Evolutionary conservation across 2,888 invertebrate genomes (phyloP).

Genomic region (Tubulanus polymorphus): DNA sequence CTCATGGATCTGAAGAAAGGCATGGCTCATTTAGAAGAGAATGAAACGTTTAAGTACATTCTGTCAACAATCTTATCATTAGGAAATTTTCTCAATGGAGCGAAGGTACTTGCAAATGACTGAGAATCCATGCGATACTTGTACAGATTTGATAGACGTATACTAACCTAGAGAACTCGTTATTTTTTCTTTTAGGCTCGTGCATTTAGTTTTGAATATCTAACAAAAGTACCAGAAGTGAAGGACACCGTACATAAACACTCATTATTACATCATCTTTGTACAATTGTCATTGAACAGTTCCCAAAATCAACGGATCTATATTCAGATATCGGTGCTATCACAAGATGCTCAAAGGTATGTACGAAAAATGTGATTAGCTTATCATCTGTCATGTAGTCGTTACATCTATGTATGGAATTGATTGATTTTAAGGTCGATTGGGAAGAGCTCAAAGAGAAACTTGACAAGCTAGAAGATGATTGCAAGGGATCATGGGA

Average conservation of each 20-base stretch:
- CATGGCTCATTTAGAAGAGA: slow-evolving; percentile 82
- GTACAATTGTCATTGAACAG: slow-evolving; percentile 95
- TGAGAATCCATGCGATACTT: too few relatives aligned
- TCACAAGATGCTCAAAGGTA: slow-evolving; percentile 64
- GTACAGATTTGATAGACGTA: too few relatives aligned
- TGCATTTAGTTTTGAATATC: slow-evolving; percentile 96
- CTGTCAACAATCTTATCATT: slow-evolving; percentile 89
- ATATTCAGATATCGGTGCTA: slow-evolving; percentile 72
- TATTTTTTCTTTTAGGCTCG: slow-evolving; percentile 63
- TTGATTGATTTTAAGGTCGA: slow-evolving; percentile 69
- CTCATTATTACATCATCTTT: slow-evolving; percentile 92
- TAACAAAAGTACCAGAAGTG: slow-evolving; percentile 91
- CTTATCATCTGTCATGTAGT: too few relatives aligned
- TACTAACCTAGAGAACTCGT: too few relatives aligned
- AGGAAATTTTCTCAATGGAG: slow-evolving; percentile 94
- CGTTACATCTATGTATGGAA: not conserved
- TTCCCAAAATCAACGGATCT: slow-evolving; percentile 93
- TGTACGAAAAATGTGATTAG: too few relatives aligned
- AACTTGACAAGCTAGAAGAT: slow-evolving; percentile 81
- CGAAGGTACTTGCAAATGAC: too few relatives aligned
- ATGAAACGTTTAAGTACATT: slow-evolving; percentile 92
- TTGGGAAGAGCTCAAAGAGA: slow-evolving; percentile 83
- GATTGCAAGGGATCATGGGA: slow-evolving; percentile 99
- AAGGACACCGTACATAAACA: slow-evolving; percentile 99
- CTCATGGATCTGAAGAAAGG: slow-evolving; percentile 98